phyloP scores from a whole-genome alignment of 2,888 invertebrate genomes.

The Drosophila histrio region DNA sequence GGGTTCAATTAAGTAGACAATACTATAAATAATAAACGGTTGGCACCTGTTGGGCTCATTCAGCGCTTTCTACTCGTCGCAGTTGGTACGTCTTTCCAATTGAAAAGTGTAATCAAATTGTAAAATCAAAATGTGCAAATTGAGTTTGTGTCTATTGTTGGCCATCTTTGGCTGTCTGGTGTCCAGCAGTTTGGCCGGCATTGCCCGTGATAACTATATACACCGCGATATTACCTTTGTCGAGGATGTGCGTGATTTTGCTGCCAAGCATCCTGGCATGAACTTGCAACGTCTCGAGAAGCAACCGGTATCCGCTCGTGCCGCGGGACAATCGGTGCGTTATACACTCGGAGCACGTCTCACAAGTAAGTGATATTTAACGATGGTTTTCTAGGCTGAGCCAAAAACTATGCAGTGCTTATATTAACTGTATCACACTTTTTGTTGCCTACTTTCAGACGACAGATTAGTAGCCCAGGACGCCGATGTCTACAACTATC shows the following conservation, averaged over 20 bases:
- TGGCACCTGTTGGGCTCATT: conserved; percentile 47
- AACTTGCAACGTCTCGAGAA: conserved; percentile 65
- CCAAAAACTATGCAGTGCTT: conserved; percentile 12
- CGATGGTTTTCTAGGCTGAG: neutral
- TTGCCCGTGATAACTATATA: conserved; percentile 6
- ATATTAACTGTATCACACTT: neutral
- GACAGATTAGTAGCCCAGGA: conserved; percentile 79
- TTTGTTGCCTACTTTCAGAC: conserved; percentile 63
- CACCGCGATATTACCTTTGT: conserved; percentile 68
- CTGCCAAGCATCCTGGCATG: conserved; percentile 71
- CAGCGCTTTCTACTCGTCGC: conserved; percentile 39
- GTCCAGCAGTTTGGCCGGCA: conserved; percentile 41
- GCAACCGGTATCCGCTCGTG: conserved; percentile 37
- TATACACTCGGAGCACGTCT: conserved; percentile 80
- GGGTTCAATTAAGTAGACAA: conserved; percentile 37
- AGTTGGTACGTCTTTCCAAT: conserved; percentile 28
- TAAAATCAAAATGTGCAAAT: conserved; percentile 49
- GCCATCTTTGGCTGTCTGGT: conserved; percentile 55
- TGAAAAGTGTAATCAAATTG: neutral
- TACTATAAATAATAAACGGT: conserved; percentile 60
- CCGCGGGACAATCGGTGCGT: conserved; percentile 59
- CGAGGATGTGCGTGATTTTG: conserved; percentile 73
- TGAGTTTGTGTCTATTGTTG: conserved; percentile 52
- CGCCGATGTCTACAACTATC: conserved; percentile 73
- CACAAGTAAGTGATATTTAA: conserved; percentile 62